phyloP scores from a whole-genome alignment of 2,113 vertebrate genomes.

The Steatornis caripensis region DNA sequence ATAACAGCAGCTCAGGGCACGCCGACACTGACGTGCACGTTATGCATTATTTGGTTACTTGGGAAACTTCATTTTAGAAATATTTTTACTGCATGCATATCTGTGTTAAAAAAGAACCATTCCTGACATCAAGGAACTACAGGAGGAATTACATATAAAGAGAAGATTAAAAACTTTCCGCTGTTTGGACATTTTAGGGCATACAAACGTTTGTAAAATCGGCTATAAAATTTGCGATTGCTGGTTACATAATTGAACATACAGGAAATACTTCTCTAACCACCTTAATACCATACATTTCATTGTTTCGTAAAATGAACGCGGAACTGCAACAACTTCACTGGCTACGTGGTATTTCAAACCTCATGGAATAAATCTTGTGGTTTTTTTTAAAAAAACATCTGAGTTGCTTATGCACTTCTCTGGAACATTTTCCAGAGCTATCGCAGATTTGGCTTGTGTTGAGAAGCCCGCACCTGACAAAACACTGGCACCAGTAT shows the following conservation, averaged over 20 bases:
- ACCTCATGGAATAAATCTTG: conserved; percentile 33
- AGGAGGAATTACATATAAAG: conserved; percentile 37
- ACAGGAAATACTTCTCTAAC: conserved; percentile 28
- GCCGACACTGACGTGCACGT: rapidly evolving
- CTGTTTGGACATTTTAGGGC: conserved; percentile 7
- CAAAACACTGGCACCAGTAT: conserved; percentile 76
- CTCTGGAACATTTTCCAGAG: conserved; percentile 67
- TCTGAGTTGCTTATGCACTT: conserved; percentile 52
- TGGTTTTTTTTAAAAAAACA: neutral
- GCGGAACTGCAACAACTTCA: conserved; percentile 23
- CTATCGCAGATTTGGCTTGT: conserved; percentile 65
- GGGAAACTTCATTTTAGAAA: neutral
- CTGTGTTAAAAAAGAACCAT: neutral
- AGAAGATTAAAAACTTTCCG: neutral
- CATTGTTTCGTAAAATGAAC: conserved; percentile 54
- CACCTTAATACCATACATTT: conserved; percentile 2
- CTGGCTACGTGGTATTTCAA: conserved; percentile 8
- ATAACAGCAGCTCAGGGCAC: rapidly evolving
- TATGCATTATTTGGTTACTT: neutral
- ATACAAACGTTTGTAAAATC: neutral
- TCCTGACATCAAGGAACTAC: neutral
- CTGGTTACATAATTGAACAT: conserved; percentile 6
- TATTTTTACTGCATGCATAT: neutral
- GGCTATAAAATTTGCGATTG: conserved; percentile 2
- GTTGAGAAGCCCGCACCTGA: conserved; percentile 77